phyloP scores from a whole-genome alignment of 2,888 invertebrate species.

The Oligia strigilis region DNA sequence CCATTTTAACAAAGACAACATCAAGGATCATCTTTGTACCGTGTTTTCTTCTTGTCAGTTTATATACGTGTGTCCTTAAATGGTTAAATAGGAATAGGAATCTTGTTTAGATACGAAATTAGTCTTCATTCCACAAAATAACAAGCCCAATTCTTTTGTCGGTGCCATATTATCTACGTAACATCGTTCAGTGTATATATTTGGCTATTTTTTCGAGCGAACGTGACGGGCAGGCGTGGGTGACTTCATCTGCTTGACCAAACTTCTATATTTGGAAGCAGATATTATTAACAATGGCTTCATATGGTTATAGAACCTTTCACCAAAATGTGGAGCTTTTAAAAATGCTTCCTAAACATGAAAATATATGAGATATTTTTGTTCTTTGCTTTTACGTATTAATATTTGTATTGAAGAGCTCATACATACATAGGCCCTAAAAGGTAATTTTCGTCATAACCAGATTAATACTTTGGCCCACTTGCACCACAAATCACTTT shows the following conservation, averaged over 20 bases:
- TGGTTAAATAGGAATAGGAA: background rate
- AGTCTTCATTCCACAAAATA: constrained; percentile 6
- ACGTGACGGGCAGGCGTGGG: constrained; percentile 23
- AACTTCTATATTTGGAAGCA: constrained; percentile 52
- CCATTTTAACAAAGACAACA: background rate
- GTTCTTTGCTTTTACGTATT: background rate
- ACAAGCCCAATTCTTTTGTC: constrained; percentile 3
- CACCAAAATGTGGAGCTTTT: background rate
- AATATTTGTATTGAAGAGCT: background rate
- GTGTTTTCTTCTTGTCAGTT: too few species aligned
- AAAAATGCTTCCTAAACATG: constrained; percentile 33
- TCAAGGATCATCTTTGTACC: too few species aligned
- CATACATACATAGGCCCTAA: background rate
- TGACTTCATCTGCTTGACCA: constrained; percentile 42
- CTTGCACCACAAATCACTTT: background rate
- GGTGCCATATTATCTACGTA: constrained; percentile 3
- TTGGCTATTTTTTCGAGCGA: constrained; percentile 52
- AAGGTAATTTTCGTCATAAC: background rate
- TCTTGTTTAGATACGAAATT: background rate
- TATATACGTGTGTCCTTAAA: too few species aligned
- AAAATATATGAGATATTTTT: background rate
- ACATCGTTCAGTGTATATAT: constrained; percentile 35
- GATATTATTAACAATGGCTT: constrained; percentile 40
- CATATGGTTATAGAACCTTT: constrained; percentile 19
- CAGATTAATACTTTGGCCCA: background rate